These are phyloP conservation scores for Chloroceryle aenea DNA, from an alignment of 2,113 vertebrate species.

Conservation along the genomic window DNA sequence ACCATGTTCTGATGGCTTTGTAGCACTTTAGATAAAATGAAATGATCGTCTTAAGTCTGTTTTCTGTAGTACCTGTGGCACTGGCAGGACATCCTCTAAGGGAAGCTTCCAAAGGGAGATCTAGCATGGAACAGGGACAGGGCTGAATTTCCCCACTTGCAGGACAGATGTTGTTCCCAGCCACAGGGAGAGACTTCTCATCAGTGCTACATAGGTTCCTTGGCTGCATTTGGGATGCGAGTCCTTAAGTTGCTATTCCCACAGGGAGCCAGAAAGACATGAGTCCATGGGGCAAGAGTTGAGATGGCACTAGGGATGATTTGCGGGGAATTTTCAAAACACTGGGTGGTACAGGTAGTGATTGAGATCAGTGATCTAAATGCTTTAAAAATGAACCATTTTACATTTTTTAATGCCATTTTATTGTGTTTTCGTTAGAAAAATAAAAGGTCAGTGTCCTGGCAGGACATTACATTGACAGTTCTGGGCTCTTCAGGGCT, in stretches of 20 bases:
- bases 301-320: background rate
- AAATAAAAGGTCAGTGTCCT: conserved; percentile 54
- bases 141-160: background rate
- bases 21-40: background rate
- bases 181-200: background rate
- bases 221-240: background rate
- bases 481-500: conserved; percentile 29
- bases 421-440: conserved; percentile 43
- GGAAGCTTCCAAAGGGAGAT: background rate
- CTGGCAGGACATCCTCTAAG: background rate
- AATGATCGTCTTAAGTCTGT: background rate
- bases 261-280: background rate
- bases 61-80: background rate
- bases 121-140: background rate
- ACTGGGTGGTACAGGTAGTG: background rate
- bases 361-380: background rate
- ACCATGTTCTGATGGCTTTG: background rate
- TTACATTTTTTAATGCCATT: conserved; percentile 17
- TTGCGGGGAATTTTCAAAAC: background rate
- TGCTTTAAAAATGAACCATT: background rate
- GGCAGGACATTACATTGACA: conserved; percentile 10
- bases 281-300: background rate
- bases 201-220: background rate
- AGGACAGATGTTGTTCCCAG: background rate
- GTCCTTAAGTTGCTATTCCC: background rate